A percentile compares a stretch with the other conserved stretches of the same genome.
Conservation (phyloP, 2,888 invertebrate species). For the Odontocolon sp. region DNA sequence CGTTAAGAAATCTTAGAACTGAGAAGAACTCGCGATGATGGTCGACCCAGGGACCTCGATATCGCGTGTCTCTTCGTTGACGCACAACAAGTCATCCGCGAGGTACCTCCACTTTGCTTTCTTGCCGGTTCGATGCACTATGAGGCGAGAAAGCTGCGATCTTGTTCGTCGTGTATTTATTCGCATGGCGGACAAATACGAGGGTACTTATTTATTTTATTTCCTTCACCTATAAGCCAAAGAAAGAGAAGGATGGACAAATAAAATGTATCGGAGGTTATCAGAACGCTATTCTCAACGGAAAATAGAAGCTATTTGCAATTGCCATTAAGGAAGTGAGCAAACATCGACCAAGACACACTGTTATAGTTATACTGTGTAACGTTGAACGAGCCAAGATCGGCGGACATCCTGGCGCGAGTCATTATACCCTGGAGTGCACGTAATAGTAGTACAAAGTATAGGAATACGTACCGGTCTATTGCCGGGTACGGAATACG, state of each 20-base stretch:
- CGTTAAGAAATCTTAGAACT: constrained; percentile 61
- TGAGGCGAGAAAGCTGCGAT: neutral
- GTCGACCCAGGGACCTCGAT: constrained; percentile 55
- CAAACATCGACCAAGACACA: constrained; percentile 26
- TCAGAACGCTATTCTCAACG: too few species aligned
- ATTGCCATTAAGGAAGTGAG: constrained; percentile 43
- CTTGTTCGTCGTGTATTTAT: too few species aligned
- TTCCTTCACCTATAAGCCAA: too few species aligned
- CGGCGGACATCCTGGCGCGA: constrained; percentile 57
- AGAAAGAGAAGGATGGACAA: neutral
- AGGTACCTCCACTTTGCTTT: constrained; percentile 20
- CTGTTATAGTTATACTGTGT: constrained; percentile 29
- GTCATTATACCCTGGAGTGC: constrained; percentile 43
- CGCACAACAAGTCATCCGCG: constrained; percentile 44
- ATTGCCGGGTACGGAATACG: constrained; percentile 7
- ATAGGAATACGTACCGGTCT: constrained; percentile 6
- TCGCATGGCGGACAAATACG: too few species aligned
- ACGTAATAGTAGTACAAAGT: neutral
- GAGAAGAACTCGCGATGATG: constrained; percentile 50
- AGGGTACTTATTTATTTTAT: too few species aligned
- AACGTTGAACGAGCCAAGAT: constrained; percentile 53
- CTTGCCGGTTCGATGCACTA: constrained; percentile 11
- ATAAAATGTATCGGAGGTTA: too few species aligned
- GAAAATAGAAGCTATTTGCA: constrained; percentile 26
- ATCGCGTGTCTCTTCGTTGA: constrained; percentile 57